Percentiles rank a stretch among this genome's conserved stretches.
Evolutionary conservation across 1,140 invertebrate species (phyloP).

Genomic region (Drosophila tristis): DNA sequence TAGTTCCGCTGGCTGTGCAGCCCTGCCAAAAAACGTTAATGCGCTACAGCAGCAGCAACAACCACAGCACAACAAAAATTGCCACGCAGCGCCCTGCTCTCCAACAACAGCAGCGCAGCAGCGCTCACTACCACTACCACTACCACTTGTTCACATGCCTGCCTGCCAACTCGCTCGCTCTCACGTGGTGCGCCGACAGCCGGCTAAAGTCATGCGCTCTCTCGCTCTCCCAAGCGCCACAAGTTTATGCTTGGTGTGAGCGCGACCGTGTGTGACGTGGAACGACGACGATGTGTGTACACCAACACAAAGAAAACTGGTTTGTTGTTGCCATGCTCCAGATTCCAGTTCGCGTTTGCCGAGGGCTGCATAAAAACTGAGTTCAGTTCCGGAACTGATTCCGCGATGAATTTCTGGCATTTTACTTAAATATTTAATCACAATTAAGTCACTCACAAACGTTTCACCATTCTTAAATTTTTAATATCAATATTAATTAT

Average conservation of each 20-base stretch:
- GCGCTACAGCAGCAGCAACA: constrained; percentile 11
- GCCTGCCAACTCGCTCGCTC: constrained; percentile 43
- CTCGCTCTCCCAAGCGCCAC: constrained; percentile 61
- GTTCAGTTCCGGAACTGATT: constrained; percentile 1
- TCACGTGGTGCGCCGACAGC: constrained; percentile 19
- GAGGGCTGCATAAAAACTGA: too few relatives aligned
- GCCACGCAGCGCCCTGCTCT: constrained; percentile 63
- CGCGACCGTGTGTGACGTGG: constrained; percentile 9
- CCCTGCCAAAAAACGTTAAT: constrained; percentile 11
- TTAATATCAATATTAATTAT: too few relatives aligned
- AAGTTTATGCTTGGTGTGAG: constrained; percentile 45
- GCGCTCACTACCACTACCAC: constrained; percentile 21
- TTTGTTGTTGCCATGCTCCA: neutral
- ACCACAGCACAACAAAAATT: constrained; percentile 43
- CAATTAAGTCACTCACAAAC: too few relatives aligned
- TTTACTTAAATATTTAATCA: too few relatives aligned
- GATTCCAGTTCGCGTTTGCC: too few relatives aligned
- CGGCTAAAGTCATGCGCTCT: constrained; percentile 52
- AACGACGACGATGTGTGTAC: constrained; percentile 1
- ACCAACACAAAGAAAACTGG: neutral
- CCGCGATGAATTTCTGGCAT: neutral
- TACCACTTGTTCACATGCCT: constrained; percentile 56
- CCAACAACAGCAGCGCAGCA: constrained; percentile 32
- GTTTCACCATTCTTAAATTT: too few relatives aligned
- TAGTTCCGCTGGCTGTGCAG: constrained; percentile 1